Base-by-base conservation (phyloP, 2,113 vertebrate genomes). In the Brachypodius melanocephalos region DNA sequence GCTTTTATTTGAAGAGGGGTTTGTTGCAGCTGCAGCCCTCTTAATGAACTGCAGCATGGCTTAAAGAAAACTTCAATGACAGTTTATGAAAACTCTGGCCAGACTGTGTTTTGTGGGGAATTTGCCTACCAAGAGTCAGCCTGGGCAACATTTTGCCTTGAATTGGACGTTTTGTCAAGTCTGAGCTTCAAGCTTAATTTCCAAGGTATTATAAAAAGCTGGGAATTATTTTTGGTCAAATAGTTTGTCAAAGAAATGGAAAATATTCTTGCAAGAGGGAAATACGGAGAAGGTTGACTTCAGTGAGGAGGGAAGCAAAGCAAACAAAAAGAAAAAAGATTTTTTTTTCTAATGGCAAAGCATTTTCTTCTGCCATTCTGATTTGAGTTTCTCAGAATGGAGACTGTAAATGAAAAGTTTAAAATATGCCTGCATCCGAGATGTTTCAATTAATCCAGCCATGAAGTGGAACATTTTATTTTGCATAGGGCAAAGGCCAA, bases 401-500 rank as follows among this genome's bases (percentile, higher is more conserved):
- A 67, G 68, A 22, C 32, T 63, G 7, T 58, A 67, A 77, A 36
- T 49, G 20, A 89, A 61, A 79, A 83, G 58, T 88, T 85, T 61
- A 76, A 80, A 93, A 79, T 76, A 32, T 21, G 34, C 21, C 69
- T 75, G 17, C 14, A 6, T 79, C 93, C 10, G 5, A 85, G 78
- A 88, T 76, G 67, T 73, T 96, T 80, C 88, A 38, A 34, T 85
- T 85, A 93, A 85, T 79, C 49, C 66, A 42, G 71, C 42, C 82
- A 58, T 66, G 67, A 90, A 88, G 34, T 32, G 29, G 82, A 88
- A 83, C 75, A 7, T 90, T 93, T 91, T 85, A 34, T 94, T 95
- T 91, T 95, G 54, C 57, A 21, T 0, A 87, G 65, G 72, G 68
- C 77, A 95, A 96, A 94, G 89, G 91, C 95, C 96, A 95, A 91